Base-by-base conservation (phyloP, 2,888 invertebrate species). In the Apamea monoglypha region DNA sequence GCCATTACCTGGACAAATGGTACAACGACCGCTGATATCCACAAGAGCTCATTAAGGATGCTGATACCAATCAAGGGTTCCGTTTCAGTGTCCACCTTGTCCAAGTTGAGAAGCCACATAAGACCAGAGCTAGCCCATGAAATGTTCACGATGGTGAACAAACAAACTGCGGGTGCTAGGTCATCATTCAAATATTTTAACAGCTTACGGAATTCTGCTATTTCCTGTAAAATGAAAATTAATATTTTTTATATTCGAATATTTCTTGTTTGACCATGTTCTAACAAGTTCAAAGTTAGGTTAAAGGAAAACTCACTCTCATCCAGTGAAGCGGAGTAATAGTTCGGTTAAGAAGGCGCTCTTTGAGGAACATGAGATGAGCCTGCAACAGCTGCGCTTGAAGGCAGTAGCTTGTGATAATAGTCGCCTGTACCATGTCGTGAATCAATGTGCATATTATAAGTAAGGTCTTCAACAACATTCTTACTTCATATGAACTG, bases 371-470 rank as follows among this genome's bases (percentile, higher is more conserved):
- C 90, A 97, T 97, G 72, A 98, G 96, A 91, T 98, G 98, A 0
- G 98, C 98, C 82, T 98, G 98, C 85, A 98, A 93, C 77, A 98
- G 95, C 93, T 98, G 98, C 71, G 98, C 98, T 95, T 98, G 98
- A 40, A 98, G 97, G 90, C 98, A 98, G 93, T 98, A 98, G 93
- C 98, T 98, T 53, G 98, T 98, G 85, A 98, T 97, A 75, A 98
- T 97, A 7, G 98, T 98, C n/a, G 98, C 98, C 94, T 98, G 98
- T 76, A 98, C 98, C 94, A 98, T 97, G 92, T 98, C 98, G 91
- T 98, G 98, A 94, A 98, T 98, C 81, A 98, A 93, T 18, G 98
- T 98, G 85, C 98, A 98, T 64, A 97, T 92, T 50, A 98, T 97
- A 79, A 98, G 94, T 14, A 98, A 91, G 59, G 98, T 94, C 95